Evolutionary conservation across 2,888 invertebrate genomes (phyloP), one percentile per base, ranked within the genome.

Genomic region (Nomada fabriciana): DNA sequence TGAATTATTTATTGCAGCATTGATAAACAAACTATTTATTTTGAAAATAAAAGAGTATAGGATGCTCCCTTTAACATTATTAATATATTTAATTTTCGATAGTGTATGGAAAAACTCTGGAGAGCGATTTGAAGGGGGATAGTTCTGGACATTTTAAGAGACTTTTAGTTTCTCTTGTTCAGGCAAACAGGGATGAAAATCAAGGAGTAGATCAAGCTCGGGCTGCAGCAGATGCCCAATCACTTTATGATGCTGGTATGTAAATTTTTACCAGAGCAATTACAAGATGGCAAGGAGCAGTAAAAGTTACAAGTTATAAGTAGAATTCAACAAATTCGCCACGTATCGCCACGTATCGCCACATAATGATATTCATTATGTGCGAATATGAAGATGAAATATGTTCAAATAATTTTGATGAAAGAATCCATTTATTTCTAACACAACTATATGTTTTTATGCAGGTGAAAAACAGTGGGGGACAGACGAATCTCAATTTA

Each of bases 81-180:
- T 47, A 47, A 15, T 47, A 15, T 47, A 57, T 57, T 36, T 80
- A 52, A 55, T 72, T 75, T 29, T 5, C 63, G n/a, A 76, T 93
- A 98, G 98, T 98, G 91, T 98, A 97, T 94, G 96, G 96, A 88
- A 97, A 96, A 93, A 94, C 96, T 79, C 94, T 99, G 85, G 98
- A 98, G 92, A 96, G 96, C 10, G 98, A 98, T 92, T 94, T 99
- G 89, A 97, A 97, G 92, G 97, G 97, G 69, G 99, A 99, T 94
- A 98, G 98, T 10, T 98, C 98, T 15, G 99, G 99, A n/a, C 97
- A 98, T 94, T 99, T 99, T 94, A 97, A 98, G 94, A 96, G 98
- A 80, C 95, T 99, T 68, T 96, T 98, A 89, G 97, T 99, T 29
- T 98, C 98, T 0, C 94, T 98, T 70, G 96, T 97, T 89, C 97